Percentiles rank a stretch among this genome's conserved stretches.
Conservation (phyloP, 2,113 vertebrate genomes). For the Acrocephalus kingi region DNA sequence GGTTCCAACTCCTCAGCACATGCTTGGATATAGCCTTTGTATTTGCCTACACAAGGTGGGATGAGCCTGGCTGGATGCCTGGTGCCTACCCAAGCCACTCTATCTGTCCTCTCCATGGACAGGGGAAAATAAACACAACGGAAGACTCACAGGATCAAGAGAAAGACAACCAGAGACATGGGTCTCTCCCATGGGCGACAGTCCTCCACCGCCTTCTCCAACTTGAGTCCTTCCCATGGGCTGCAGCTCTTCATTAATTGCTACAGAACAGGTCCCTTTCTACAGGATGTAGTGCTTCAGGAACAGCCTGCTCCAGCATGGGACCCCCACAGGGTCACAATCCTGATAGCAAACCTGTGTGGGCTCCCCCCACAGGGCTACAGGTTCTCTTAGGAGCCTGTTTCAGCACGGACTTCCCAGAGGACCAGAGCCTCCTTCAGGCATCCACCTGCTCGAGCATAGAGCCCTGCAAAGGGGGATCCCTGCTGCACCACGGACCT, state of each 20-base stretch:
- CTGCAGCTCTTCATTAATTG: background rate
- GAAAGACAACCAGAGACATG: background rate
- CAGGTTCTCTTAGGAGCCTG: background rate
- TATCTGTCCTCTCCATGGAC: no score
- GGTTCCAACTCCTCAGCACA: background rate
- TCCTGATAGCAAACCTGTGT: background rate
- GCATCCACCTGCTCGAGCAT: background rate
- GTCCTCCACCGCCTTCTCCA: background rate
- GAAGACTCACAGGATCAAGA: background rate
- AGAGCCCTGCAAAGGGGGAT: background rate
- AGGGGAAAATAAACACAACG: background rate
- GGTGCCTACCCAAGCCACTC: background rate
- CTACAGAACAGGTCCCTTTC: background rate
- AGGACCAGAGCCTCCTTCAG: background rate
- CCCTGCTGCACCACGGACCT: background rate
- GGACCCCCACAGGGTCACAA: background rate
- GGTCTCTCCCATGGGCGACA: fast-evolving
- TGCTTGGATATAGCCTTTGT: background rate
- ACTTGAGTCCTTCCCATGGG: background rate
- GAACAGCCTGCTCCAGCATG: background rate
- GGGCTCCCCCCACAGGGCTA: no score
- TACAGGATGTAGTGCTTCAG: no score
- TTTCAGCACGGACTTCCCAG: background rate
- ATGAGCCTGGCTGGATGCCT: background rate
- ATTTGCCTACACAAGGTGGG: background rate